Evolutionary conservation across 2,888 invertebrate genomes (phyloP).

Genomic region (Cryptocheilus praepositus): DNA sequence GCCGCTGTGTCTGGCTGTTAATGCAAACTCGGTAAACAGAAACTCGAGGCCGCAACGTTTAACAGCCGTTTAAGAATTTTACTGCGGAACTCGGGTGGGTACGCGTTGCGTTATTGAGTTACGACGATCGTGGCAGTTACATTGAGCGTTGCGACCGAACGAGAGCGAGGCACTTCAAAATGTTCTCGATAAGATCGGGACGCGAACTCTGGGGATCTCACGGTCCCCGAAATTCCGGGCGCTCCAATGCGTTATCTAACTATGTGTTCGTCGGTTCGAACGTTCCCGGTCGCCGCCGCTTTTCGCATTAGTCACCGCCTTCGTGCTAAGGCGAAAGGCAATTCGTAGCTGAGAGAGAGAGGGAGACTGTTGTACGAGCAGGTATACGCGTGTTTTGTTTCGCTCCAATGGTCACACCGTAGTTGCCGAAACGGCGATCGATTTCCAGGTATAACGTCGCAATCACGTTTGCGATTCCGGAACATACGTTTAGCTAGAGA

Average conservation of each 20-base stretch:
- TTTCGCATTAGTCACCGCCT: slow-evolving; percentile 55
- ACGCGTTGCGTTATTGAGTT: background rate
- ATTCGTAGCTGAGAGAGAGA: slow-evolving; percentile 19
- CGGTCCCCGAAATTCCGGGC: slow-evolving; percentile 43
- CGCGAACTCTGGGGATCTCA: too few relatives aligned
- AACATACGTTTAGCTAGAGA: background rate
- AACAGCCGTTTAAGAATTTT: too few relatives aligned
- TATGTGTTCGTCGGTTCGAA: slow-evolving; percentile 1
- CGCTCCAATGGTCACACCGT: slow-evolving; percentile 40
- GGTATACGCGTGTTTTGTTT: slow-evolving; percentile 45
- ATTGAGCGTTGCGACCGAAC: too few relatives aligned
- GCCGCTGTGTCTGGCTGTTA: too few relatives aligned
- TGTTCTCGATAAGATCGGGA: too few relatives aligned
- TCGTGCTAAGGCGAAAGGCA: slow-evolving; percentile 55
- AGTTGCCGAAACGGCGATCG: slow-evolving; percentile 35
- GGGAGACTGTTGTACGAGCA: slow-evolving; percentile 7
- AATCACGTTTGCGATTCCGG: slow-evolving; percentile 36
- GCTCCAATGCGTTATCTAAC: slow-evolving; percentile 45
- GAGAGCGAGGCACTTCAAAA: too few relatives aligned
- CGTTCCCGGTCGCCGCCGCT: slow-evolving; percentile 23
- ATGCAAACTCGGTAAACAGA: too few relatives aligned
- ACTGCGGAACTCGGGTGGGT: too few relatives aligned
- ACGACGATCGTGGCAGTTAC: background rate
- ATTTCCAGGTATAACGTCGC: slow-evolving; percentile 40
- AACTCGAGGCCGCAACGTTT: too few relatives aligned